Base-by-base conservation (phyloP, 2,888 invertebrate genomes). In the Cenopis cana region DNA sequence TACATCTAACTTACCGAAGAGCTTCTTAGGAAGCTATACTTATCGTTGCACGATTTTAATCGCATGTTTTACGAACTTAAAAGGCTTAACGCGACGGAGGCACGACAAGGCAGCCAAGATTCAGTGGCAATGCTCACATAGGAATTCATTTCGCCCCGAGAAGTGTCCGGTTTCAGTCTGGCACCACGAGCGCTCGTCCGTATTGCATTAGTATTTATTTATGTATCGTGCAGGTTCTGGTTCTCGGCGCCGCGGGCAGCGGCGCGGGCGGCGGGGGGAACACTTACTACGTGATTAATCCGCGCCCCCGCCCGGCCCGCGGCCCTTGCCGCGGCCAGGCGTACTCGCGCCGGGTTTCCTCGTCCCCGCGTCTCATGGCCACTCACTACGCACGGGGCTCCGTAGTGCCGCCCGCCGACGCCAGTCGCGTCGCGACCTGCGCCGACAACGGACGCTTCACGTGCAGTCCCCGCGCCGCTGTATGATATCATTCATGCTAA, bases 221-320 rank as follows among this genome's bases (percentile, higher is more conserved):
- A 91, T 90, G 90, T 92, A 88, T 91, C 86, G 87, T 85, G 81
- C 82, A 85, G 87, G 87, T 88, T 87, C 91, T 90, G 91, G 93
- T 87, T 92, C 87, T 90, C 79, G 78, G 78, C 76, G 82, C 76
- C 79, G 82, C 81, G 82, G 81, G 82, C 76, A 8, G n/a, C n/a
- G 8, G 82, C 78, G 82, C 78, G 82, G 76, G 83, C 80, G 85
- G 85, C 81, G 87, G 87, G 87, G 89, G 91, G 89, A 87, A 90
- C 91, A 91, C 92, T 93, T 91, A 93, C 93, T 93, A 93, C 93
- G 93, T 92, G 93, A 93, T 93, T 92, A 93, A 92, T 91, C 91
- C 91, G 83, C 84, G 79, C 76, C 83, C 82, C 85, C 81, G 80
- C 75, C 79, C 78, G 78, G 75, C 81, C 74, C 79, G 68, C 62